A percentile compares a stretch with the other conserved stretches of the same genome.
Evolutionary conservation across 1,140 invertebrate species (phyloP).

Genomic region (Dryas iulia): DNA sequence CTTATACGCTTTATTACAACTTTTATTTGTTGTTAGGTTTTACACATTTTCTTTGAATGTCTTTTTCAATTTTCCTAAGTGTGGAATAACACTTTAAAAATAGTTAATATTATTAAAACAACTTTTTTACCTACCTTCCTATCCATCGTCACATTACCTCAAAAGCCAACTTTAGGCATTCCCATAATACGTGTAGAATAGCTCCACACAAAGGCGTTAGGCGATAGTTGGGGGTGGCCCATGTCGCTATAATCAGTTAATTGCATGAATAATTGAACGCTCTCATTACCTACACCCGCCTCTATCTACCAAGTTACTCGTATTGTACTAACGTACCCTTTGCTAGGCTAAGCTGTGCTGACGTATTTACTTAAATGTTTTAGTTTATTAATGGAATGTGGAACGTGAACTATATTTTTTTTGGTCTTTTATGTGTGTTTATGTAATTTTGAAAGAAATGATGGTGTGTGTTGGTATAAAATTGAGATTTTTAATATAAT

Average conservation of each 20-base stretch:
- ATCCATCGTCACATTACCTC: neutral
- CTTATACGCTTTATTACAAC: too few species aligned
- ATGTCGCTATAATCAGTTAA: constrained; percentile 75
- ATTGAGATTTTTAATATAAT: too few species aligned
- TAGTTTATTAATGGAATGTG: neutral
- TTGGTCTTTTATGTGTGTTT: neutral
- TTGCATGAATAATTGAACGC: constrained; percentile 74
- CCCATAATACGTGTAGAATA: neutral
- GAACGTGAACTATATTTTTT: neutral
- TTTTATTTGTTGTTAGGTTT: too few species aligned
- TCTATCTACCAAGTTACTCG: constrained; percentile 7
- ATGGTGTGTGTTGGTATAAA: too few species aligned
- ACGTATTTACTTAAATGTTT: neutral
- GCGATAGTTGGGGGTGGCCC: constrained; percentile 33
- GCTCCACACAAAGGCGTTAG: constrained; percentile 6
- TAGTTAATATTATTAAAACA: too few species aligned
- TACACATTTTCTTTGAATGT: too few species aligned
- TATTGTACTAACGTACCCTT: neutral
- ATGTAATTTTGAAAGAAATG: too few species aligned
- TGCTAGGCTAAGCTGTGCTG: neutral
- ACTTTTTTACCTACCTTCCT: too few species aligned
- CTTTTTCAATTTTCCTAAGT: too few species aligned
- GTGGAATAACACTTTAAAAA: too few species aligned
- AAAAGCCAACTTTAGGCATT: neutral
- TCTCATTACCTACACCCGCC: constrained; percentile 49